phyloP scores from a whole-genome alignment of 2,888 invertebrate species.

The Caprella mutica region DNA sequence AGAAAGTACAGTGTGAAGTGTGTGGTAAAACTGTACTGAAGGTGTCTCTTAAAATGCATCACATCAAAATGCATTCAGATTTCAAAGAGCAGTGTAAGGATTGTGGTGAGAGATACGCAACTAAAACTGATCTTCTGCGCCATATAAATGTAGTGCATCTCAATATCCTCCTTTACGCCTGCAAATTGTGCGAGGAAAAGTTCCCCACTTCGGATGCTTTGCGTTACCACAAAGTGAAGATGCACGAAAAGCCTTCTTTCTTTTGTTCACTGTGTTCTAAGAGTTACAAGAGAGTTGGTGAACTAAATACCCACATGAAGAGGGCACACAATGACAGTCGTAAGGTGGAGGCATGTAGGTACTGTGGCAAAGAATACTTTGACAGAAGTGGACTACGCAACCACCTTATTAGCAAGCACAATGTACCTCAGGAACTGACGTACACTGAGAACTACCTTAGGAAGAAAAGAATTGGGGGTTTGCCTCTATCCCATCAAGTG shows the following conservation, averaged over 20 bases:
- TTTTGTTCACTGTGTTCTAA: conserved; percentile 32
- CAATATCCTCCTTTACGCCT: conserved; percentile 29
- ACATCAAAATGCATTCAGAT: conserved; percentile 33
- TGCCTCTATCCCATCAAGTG: conserved; percentile 30
- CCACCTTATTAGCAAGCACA: conserved; percentile 33
- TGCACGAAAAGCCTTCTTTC: conserved; percentile 34
- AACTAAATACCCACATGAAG: conserved; percentile 33
- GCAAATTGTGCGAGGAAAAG: conserved; percentile 30
- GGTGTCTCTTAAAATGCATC: conserved; percentile 33
- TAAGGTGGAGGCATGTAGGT: conserved; percentile 32
- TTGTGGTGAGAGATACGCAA: conserved; percentile 32
- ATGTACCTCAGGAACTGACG: conserved; percentile 33
- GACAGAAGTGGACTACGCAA: conserved; percentile 33
- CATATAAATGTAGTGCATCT: conserved; percentile 34
- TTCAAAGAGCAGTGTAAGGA: conserved; percentile 34
- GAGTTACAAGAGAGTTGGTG: conserved; percentile 33
- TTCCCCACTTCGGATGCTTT: conserved; percentile 33
- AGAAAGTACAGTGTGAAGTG: conserved; percentile 33
- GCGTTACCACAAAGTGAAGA: conserved; percentile 31
- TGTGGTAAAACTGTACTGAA: conserved; percentile 34
- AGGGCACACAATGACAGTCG: conserved; percentile 32
- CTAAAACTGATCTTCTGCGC: conserved; percentile 30
- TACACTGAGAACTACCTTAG: conserved; percentile 33
- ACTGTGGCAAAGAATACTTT: conserved; percentile 33
- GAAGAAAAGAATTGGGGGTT: conserved; percentile 30